These are phyloP conservation scores for Meloidogyne exigua DNA, from an alignment of 1,140 invertebrate species.

Conservation along the genomic window DNA sequence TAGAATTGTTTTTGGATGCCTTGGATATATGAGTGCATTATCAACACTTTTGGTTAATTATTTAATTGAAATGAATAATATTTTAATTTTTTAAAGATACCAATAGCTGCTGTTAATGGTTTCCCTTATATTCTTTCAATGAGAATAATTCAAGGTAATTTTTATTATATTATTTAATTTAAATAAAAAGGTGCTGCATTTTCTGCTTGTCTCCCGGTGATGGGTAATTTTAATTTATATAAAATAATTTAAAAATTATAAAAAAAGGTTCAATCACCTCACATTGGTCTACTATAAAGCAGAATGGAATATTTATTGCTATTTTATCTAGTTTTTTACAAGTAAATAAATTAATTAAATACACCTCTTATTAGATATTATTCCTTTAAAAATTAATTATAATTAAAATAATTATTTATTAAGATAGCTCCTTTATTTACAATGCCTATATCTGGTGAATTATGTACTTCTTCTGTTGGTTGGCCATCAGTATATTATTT, in stretches of 20 bases:
- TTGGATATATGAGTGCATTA: conserved; percentile 51
- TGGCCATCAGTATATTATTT: conserved; percentile 55
- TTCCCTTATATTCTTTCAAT: conserved; percentile 51
- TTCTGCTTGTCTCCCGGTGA: conserved; percentile 51
- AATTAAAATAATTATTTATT: conserved; percentile 21
- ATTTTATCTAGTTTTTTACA: conserved; percentile 51
- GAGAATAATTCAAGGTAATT: conserved; percentile 47
- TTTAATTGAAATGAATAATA: background rate
- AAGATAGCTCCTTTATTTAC: conserved; percentile 58
- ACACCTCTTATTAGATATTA: too few relatives aligned
- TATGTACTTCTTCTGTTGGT: conserved; percentile 45
- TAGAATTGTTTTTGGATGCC: conserved; percentile 33
- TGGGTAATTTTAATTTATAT: conserved; percentile 25
- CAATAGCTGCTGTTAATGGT: conserved; percentile 40
- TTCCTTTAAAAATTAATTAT: too few relatives aligned
- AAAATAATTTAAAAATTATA: too few relatives aligned
- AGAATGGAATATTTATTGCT: conserved; percentile 53
- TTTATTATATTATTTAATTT: background rate
- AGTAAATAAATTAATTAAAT: conserved; percentile 10
- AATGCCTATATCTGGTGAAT: conserved; percentile 54
- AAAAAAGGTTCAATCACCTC: conserved; percentile 35
- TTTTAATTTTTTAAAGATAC: conserved; percentile 31
- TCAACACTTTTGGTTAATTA: conserved; percentile 45
- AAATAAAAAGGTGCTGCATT: conserved; percentile 37
- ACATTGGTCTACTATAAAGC: conserved; percentile 54